A percentile compares a stretch with the other conserved stretches of the same genome.
Conservation (phyloP, 2,797 vertebrate species). For the Myotis myotis region DNA sequence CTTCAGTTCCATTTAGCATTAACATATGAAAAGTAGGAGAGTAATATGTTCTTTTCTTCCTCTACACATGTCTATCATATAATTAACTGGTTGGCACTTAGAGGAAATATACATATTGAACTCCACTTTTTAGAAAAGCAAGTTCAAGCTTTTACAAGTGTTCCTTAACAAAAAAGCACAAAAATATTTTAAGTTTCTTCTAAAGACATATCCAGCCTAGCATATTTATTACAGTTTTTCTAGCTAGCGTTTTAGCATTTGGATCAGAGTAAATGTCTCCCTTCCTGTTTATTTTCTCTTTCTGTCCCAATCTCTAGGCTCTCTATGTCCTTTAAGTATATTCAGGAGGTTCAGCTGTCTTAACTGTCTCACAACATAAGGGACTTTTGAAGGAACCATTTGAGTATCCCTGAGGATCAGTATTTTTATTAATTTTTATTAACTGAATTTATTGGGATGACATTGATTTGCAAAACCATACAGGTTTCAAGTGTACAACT, state of each 20-base stretch:
- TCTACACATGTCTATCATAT: neutral
- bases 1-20: neutral
- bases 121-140: neutral
- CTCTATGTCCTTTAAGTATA: slow-evolving; percentile 24
- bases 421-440: neutral
- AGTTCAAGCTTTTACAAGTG: neutral
- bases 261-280: neutral
- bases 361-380: neutral
- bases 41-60: neutral
- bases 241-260: neutral
- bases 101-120: neutral
- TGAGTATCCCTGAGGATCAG: neutral
- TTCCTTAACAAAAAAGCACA: slow-evolving; percentile 11
- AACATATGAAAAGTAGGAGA: neutral
- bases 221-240: neutral
- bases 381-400: neutral
- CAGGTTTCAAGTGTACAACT: neutral
- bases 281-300: slow-evolving; percentile 7
- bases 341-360: neutral
- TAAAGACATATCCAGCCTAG: neutral
- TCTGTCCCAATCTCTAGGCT: neutral
- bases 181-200: neutral
- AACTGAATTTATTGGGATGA: neutral
- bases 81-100: neutral
- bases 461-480: neutral